Evolutionary conservation across 2,797 vertebrate genomes (phyloP), one percentile per base, ranked within the genome.

Genomic region (Sebastes kiyomatsui): DNA sequence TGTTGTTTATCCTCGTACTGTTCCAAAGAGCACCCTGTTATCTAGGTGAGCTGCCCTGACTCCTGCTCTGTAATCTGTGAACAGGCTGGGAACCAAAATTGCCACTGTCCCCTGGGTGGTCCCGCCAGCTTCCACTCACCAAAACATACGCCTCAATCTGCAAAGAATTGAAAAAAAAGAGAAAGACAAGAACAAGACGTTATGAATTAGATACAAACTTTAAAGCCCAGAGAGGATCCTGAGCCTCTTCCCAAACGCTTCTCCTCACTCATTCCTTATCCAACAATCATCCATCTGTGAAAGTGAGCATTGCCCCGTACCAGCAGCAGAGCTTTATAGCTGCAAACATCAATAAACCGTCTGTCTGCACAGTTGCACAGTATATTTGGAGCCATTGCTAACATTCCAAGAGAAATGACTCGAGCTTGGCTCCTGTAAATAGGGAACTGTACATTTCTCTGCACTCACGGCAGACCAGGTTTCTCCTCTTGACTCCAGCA

Each of bases 121-220:
- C 94, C 92, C 71, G 70, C 62, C 87, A 81, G 77, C 79, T 77
- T 92, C 85, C 94, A 98, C 98, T 98, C 93, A 98, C 98, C 97
- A 98, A 94, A 83, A 99, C 88, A 75, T 98, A 98, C 11, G 97
- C 97, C 83, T 97, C 97, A 70, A 98, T 95, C 98, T 99, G 93
- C 46, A 85, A 81, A 67, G 77, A 55, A 75, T 18, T 49, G 42
- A 5, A 5, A 27, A 60, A 62, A 52, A 55, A 65, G 83, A 58
- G 20, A 46, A 18, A 80, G 62, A 77, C 14, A 65, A 86, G 67
- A 30, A 71, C 65, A 79, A 82, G 23, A 86, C 10, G 11, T 79
- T 69, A 82, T 64, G 77, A 72, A 88, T 72, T 35, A 72, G n/a
- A 83, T 64, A 67, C 64, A 88, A 85, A 79, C 38, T 58, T 46